phyloP scores from a whole-genome alignment of 2,113 vertebrate species.

The Riparia riparia region DNA sequence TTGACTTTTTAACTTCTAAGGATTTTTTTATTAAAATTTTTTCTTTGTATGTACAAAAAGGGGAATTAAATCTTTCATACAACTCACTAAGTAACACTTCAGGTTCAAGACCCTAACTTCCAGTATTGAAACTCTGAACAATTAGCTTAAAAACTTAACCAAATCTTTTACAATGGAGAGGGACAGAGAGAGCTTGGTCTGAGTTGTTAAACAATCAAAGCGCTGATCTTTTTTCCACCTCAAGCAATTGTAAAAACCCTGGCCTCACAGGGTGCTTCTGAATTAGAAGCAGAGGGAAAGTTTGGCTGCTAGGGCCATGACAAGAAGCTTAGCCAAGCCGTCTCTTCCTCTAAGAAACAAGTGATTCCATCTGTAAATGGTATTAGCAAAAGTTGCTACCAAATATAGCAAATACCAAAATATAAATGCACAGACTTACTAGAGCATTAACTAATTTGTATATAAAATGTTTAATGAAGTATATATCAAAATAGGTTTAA shows the following conservation, averaged over 20 bases:
- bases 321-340: not conserved
- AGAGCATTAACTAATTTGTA: not conserved
- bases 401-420: not conserved
- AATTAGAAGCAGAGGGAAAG: not conserved
- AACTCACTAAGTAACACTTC: not conserved
- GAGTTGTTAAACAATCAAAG: not conserved
- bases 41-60: not conserved
- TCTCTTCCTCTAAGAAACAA: not conserved
- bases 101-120: not conserved
- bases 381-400: not conserved
- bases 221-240: not conserved
- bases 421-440: not conserved
- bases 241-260: not conserved
- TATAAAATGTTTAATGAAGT: not conserved
- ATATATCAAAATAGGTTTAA: not conserved
- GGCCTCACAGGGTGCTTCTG: not conserved
- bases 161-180: not conserved
- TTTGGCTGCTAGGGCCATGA: not conserved
- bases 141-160: not conserved
- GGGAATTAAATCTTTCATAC: not conserved
- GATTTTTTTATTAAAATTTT: not conserved
- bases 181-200: not conserved
- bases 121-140: not conserved
- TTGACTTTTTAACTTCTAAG: not conserved
- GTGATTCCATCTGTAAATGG: not conserved